phyloP scores from a whole-genome alignment of 2,797 vertebrate genomes.

The Sylvilagus floridanus region DNA sequence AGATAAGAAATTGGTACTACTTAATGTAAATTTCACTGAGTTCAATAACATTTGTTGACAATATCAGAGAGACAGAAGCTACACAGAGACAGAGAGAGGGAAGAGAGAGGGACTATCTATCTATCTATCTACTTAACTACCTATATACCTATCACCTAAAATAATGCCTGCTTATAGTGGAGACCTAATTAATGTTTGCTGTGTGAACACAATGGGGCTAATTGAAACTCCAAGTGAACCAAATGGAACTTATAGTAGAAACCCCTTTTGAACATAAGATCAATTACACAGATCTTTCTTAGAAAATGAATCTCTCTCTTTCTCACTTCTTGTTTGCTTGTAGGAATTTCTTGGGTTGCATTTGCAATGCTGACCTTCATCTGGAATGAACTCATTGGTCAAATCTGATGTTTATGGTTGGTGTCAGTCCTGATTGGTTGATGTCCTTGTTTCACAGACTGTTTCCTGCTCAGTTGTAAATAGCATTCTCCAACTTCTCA shows the following conservation, averaged over 20 bases:
- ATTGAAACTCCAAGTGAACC: background rate
- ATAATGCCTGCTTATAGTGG: background rate
- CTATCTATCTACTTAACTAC: too few species aligned
- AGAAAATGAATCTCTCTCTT: background rate
- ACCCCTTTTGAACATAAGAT: background rate
- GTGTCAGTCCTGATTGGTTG: background rate
- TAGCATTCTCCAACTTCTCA: background rate
- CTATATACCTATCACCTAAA: background rate
- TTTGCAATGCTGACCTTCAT: background rate
- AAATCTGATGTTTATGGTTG: background rate
- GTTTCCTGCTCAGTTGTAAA: background rate
- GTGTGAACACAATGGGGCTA: background rate
- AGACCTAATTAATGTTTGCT: background rate
- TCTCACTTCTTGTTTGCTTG: background rate
- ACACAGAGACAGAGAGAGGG: background rate
- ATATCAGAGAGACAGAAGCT: background rate
- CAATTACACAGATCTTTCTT: slow-evolving; percentile 16
- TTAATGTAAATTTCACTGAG: background rate
- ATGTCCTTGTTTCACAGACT: background rate
- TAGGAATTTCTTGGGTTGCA: background rate
- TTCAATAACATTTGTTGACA: slow-evolving; percentile 25
- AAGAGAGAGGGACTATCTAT: too few species aligned
- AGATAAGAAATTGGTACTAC: background rate
- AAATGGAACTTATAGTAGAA: background rate
- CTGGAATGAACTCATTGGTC: background rate